phyloP scores from a whole-genome alignment of 2,888 invertebrate genomes.

The Thymelicus lineola region DNA sequence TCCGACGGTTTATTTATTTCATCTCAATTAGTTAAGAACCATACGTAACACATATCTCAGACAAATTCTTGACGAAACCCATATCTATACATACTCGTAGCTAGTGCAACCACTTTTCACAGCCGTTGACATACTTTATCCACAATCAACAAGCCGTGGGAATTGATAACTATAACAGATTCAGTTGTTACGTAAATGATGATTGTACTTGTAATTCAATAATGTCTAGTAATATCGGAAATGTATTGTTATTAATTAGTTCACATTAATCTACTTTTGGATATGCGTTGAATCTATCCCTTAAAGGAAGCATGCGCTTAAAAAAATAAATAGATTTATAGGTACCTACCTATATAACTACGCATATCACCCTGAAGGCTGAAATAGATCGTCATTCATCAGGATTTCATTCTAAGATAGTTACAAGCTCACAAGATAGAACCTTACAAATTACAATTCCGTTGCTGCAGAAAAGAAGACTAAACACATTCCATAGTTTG shows the following conservation, averaged over 20 bases:
- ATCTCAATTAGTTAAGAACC: background rate
- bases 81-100: background rate
- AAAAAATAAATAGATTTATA: too few species aligned
- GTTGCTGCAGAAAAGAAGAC: too few species aligned
- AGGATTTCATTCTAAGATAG: too few species aligned
- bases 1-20: background rate
- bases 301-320: too few species aligned
- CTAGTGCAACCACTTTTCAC: slow-evolving; percentile 17
- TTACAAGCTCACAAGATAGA: too few species aligned
- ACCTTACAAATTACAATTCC: too few species aligned
- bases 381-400: too few species aligned
- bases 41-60: slow-evolving; percentile 16
- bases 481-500: too few species aligned
- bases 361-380: too few species aligned
- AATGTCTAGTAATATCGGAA: background rate
- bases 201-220: background rate
- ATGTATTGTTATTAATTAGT: background rate
- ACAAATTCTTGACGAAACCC: slow-evolving; percentile 15
- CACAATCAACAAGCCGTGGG: slow-evolving; percentile 23
- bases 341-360: too few species aligned
- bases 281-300: too few species aligned
- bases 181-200: slow-evolving; percentile 20
- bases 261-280: too few species aligned
- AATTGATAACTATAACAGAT: slow-evolving; percentile 26
- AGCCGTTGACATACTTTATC: slow-evolving; percentile 28